phyloP scores from a whole-genome alignment of 1,140 invertebrate genomes.

The Chrysoperla carnea region DNA sequence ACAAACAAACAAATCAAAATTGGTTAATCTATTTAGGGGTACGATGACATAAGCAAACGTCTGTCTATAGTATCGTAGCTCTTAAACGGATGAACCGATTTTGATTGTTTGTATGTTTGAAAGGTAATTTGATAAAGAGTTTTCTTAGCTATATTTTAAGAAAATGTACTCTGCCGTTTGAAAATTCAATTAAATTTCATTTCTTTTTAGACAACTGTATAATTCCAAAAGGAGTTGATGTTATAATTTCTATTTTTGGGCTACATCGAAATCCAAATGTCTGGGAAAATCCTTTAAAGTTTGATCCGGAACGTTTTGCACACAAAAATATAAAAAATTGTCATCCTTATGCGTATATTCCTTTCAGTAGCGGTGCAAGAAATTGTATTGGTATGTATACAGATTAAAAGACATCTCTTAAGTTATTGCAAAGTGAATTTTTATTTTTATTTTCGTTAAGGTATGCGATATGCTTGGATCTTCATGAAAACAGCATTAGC shows the following conservation, averaged over 20 bases:
- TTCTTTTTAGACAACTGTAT: slow-evolving; percentile 22
- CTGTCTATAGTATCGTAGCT: too few relatives aligned
- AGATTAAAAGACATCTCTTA: too few relatives aligned
- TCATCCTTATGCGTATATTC: slow-evolving; percentile 23
- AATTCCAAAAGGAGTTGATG: slow-evolving; percentile 27
- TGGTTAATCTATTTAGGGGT: too few relatives aligned
- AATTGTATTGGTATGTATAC: slow-evolving; percentile 26
- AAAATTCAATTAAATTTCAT: not conserved
- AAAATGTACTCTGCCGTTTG: too few relatives aligned
- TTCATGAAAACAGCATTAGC: slow-evolving; percentile 52
- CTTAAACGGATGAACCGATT: too few relatives aligned
- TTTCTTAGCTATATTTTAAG: too few relatives aligned
- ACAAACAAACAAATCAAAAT: too few relatives aligned
- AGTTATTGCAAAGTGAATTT: too few relatives aligned
- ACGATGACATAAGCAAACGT: too few relatives aligned
- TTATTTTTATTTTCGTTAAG: slow-evolving; percentile 20
- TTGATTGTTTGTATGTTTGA: too few relatives aligned
- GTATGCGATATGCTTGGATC: slow-evolving; percentile 53
- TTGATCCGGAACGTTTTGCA: slow-evolving; percentile 35
- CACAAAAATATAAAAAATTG: slow-evolving; percentile 21
- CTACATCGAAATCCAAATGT: slow-evolving; percentile 26
- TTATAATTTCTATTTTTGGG: slow-evolving; percentile 22
- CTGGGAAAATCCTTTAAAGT: slow-evolving; percentile 32
- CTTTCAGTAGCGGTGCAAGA: slow-evolving; percentile 29
- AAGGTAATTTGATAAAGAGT: too few relatives aligned